phyloP scores from a whole-genome alignment of 2,113 vertebrate genomes.

The Malurus cyaneus region DNA sequence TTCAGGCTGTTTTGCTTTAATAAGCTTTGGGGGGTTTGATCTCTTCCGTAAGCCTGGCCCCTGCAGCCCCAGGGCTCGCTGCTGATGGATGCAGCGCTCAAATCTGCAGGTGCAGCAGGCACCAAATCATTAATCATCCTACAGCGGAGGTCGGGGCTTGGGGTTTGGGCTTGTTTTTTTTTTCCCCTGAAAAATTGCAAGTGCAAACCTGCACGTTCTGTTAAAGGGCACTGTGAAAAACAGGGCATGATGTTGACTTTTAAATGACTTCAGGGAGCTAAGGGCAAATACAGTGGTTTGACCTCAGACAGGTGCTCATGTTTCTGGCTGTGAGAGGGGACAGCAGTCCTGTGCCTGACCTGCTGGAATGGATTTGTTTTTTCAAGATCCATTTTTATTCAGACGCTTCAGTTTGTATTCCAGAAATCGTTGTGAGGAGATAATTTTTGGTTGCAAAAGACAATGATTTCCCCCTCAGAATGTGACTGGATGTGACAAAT shows the following conservation, averaged over 20 bases:
- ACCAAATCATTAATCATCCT: conserved; percentile 23
- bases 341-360: background rate
- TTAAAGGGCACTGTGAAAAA: background rate
- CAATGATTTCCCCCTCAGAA: background rate
- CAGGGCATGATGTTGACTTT: background rate
- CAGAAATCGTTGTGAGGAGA: background rate
- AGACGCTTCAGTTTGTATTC: background rate
- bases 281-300: background rate
- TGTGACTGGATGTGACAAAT: background rate
- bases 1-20: background rate
- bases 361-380: background rate
- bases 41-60: background rate
- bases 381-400: background rate
- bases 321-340: background rate
- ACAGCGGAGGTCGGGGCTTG: background rate
- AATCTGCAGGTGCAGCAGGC: background rate
- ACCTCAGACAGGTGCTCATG: background rate
- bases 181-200: background rate
- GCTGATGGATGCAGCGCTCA: conserved; percentile 16
- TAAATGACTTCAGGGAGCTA: background rate
- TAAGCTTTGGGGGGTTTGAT: conserved; percentile 20
- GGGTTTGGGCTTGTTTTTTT: background rate
- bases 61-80: background rate
- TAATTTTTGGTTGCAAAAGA: background rate
- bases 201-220: background rate